These are phyloP conservation scores for Paralichthys olivaceus DNA, from an alignment of 2,113 vertebrate species.

Conservation along the genomic window DNA sequence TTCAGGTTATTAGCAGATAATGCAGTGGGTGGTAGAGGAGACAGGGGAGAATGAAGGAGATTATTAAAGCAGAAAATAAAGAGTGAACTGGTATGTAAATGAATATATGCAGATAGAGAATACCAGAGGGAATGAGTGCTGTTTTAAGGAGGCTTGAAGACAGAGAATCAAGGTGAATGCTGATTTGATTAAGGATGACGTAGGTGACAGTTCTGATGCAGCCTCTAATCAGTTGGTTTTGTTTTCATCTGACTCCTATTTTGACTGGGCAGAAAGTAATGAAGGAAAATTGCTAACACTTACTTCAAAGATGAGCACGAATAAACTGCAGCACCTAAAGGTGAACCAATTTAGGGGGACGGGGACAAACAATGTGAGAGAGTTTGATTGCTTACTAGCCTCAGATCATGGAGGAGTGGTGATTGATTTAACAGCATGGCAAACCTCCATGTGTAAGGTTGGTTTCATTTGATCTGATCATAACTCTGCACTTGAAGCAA, in stretches of 20 bases:
- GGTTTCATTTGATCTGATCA: slow-evolving; percentile 12
- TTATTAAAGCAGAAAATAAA: slow-evolving; percentile 63
- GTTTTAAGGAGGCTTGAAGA: slow-evolving; percentile 46
- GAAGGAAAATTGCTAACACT: slow-evolving; percentile 37
- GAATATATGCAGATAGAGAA: slow-evolving; percentile 69
- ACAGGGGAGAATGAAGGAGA: slow-evolving; percentile 51
- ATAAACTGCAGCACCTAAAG: slow-evolving; percentile 26
- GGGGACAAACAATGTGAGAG: slow-evolving; percentile 10
- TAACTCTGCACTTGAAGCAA: background rate
- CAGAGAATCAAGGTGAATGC: slow-evolving; percentile 65
- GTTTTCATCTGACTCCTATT: slow-evolving; percentile 57
- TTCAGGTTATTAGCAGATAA: slow-evolving; percentile 74
- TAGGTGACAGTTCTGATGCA: slow-evolving; percentile 46
- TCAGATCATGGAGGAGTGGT: background rate
- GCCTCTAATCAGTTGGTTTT: slow-evolving; percentile 59
- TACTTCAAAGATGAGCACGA: slow-evolving; percentile 39
- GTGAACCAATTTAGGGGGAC: slow-evolving; percentile 30
- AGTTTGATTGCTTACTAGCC: background rate
- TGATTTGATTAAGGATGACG: slow-evolving; percentile 58
- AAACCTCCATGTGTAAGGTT: slow-evolving; percentile 11
- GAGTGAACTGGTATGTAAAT: slow-evolving; percentile 61
- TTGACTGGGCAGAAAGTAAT: slow-evolving; percentile 41
- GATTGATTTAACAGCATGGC: slow-evolving; percentile 13
- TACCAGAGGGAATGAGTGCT: slow-evolving; percentile 41
- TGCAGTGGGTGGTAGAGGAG: slow-evolving; percentile 62